Evolutionary conservation across 2,888 invertebrate genomes (phyloP).

Genomic region (Eupithecia pulchellata): DNA sequence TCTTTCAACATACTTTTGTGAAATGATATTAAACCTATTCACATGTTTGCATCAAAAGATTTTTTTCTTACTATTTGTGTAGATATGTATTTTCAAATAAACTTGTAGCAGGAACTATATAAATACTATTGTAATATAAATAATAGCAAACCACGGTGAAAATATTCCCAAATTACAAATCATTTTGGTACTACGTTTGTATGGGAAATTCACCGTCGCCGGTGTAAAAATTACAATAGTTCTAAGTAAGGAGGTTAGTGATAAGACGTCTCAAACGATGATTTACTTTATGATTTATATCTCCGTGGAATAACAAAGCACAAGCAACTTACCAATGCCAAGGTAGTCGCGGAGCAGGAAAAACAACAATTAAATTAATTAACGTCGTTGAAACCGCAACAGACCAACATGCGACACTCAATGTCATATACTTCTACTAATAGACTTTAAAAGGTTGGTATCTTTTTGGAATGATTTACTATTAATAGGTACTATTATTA

Average conservation of each 20-base stretch:
- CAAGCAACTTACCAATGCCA: constrained; percentile 73
- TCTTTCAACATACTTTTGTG: too few relatives aligned
- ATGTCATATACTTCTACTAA: constrained; percentile 19
- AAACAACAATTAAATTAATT: constrained; percentile 35
- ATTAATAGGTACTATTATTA: background rate
- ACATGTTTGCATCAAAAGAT: too few relatives aligned
- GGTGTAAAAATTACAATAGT: too few relatives aligned
- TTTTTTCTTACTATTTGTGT: too few relatives aligned
- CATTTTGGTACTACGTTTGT: too few relatives aligned
- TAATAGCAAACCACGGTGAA: too few relatives aligned
- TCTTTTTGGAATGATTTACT: background rate
- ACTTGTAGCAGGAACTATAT: too few relatives aligned
- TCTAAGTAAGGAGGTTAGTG: background rate
- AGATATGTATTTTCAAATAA: too few relatives aligned
- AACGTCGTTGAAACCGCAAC: constrained; percentile 37
- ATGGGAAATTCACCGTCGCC: too few relatives aligned
- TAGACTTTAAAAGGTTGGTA: background rate
- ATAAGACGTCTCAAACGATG: constrained; percentile 16
- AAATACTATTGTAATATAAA: too few relatives aligned
- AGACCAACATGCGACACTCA: constrained; percentile 27
- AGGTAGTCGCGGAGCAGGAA: constrained; percentile 57
- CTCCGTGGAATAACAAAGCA: constrained; percentile 58
- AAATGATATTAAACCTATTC: too few relatives aligned
- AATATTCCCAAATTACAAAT: too few relatives aligned
- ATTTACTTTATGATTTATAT: constrained; percentile 41